A percentile compares a stretch with the other conserved stretches of the same genome.
phyloP scores from a whole-genome alignment of 2,797 vertebrate species.

The Clamator glandarius region DNA sequence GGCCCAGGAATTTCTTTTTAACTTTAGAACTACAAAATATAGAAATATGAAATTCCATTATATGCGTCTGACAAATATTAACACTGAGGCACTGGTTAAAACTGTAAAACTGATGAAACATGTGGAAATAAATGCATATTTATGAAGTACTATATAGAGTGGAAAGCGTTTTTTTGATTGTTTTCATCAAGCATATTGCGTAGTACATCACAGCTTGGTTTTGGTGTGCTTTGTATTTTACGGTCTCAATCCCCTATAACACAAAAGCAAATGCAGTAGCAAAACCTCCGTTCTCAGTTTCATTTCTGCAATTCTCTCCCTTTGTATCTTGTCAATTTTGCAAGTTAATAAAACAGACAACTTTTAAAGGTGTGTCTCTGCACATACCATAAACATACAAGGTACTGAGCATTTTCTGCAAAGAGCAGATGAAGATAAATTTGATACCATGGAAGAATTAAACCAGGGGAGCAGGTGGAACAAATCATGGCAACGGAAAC shows the following conservation, averaged over 20 bases:
- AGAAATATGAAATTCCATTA: constrained; percentile 18
- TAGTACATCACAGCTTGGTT: background rate
- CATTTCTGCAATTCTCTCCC: background rate
- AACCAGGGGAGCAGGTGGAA: background rate
- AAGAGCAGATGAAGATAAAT: background rate
- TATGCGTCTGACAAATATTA: constrained; percentile 30
- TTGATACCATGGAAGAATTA: background rate
- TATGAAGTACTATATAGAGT: constrained; percentile 26
- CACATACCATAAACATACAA: background rate
- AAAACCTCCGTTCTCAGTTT: background rate
- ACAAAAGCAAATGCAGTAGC: background rate
- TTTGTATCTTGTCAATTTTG: background rate
- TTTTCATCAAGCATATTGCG: background rate
- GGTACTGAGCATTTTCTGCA: background rate
- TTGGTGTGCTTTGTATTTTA: background rate
- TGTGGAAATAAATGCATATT: constrained; percentile 66
- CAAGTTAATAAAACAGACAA: background rate
- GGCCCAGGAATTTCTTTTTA: constrained; percentile 39
- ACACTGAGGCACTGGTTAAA: constrained; percentile 36
- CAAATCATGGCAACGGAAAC: background rate
- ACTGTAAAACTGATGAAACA: constrained; percentile 48
- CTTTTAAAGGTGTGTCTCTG: background rate
- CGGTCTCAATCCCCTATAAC: background rate
- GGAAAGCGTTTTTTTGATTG: constrained; percentile 7
- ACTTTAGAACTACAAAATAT: constrained; percentile 31